phyloP scores from a whole-genome alignment of 2,888 invertebrate genomes.

The Andrena hattorfiana region DNA sequence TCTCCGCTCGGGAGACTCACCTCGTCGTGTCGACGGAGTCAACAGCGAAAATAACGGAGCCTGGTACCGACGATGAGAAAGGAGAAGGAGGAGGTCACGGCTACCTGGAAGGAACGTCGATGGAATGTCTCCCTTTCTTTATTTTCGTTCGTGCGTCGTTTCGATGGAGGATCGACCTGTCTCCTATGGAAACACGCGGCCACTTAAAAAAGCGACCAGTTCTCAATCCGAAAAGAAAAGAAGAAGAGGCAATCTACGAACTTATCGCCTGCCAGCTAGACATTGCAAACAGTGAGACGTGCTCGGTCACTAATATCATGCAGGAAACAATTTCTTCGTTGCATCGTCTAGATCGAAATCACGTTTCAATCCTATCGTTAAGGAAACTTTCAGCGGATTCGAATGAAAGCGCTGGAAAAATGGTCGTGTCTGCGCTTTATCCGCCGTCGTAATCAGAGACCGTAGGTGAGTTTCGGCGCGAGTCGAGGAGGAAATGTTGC shows the following conservation, averaged over 20 bases:
- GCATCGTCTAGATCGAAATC: background rate
- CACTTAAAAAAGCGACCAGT: background rate
- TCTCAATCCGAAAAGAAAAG: background rate
- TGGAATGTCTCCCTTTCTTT: slow-evolving; percentile 42
- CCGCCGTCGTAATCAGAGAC: background rate
- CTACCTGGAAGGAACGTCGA: slow-evolving; percentile 43
- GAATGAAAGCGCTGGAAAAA: background rate
- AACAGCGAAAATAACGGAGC: slow-evolving; percentile 54
- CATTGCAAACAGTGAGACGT: background rate
- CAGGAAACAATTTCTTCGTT: background rate
- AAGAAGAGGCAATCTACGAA: background rate
- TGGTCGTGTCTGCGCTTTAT: background rate
- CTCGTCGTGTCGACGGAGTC: slow-evolving; percentile 45
- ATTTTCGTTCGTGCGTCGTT: slow-evolving; percentile 26
- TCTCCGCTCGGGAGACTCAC: slow-evolving; percentile 12
- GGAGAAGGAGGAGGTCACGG: slow-evolving; percentile 51
- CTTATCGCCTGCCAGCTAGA: background rate
- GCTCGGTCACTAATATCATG: background rate
- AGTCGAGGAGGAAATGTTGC: slow-evolving; percentile 35
- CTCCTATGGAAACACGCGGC: background rate
- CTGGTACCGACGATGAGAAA: slow-evolving; percentile 39
- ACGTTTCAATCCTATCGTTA: background rate
- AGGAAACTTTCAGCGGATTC: background rate
- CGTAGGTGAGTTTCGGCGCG: slow-evolving; percentile 11
- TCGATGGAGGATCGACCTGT: background rate